A percentile compares a stretch with the other conserved stretches of the same genome.
Evolutionary conservation across 2,113 vertebrate species (phyloP).

Genomic region (Apodemus speciosus): DNA sequence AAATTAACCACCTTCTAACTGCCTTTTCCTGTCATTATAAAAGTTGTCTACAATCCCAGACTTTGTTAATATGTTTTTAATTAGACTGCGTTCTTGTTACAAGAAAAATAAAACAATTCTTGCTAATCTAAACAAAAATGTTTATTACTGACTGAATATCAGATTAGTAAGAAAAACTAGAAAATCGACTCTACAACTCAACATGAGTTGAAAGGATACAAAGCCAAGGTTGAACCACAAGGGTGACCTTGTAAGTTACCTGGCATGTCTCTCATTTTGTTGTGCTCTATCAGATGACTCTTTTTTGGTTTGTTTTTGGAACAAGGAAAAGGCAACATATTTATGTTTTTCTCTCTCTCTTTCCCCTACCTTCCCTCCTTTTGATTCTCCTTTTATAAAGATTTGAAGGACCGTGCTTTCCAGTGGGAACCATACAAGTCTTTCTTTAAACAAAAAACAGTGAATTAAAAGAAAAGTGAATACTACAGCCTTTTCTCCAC

Average conservation of each 20-base stretch:
- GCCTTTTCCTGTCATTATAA: not conserved
- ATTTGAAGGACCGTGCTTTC: not conserved
- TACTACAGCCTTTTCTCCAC: not conserved
- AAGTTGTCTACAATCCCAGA: not conserved
- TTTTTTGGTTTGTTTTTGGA: not conserved
- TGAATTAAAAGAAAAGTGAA: not conserved
- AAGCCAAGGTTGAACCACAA: not conserved
- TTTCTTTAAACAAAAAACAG: not conserved
- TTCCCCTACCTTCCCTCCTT: not conserved
- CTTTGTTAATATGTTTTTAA: not conserved
- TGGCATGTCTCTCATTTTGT: not conserved
- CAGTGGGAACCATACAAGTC: not conserved
- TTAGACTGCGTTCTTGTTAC: not conserved
- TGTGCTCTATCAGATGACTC: not conserved
- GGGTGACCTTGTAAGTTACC: not conserved
- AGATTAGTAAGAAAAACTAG: not conserved
- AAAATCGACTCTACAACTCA: not conserved
- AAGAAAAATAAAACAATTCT: constrained; percentile 1
- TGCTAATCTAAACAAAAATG: not conserved
- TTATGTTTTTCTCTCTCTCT: not conserved
- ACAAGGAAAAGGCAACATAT: not conserved
- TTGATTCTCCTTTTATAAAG: not conserved
- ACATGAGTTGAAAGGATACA: not conserved
- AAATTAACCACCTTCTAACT: not conserved
- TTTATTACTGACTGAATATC: not conserved